Base-by-base conservation (phyloP, 2,113 vertebrate genomes). In the Datnioides undecimradiatus region DNA sequence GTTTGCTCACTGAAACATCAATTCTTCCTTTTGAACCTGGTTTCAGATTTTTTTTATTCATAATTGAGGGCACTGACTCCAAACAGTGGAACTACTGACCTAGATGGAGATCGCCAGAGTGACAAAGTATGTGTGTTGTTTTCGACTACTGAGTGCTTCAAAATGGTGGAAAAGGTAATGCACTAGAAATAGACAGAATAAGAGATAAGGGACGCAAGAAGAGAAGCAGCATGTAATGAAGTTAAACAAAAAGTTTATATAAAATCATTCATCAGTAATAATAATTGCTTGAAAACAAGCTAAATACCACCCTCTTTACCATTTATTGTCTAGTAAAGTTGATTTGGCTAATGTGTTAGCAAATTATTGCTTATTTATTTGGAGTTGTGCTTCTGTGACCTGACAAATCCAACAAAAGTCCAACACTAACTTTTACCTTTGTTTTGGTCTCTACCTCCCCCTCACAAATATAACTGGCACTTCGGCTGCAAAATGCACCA, bases 61-160 rank as follows among this genome's bases (percentile, higher is more conserved):
- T 77, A 65, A 67, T 21, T 69, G 19, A 75, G 49, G 58, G 52
- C 52, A 66, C 29, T 73, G 82, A 72, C 69, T 78, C 36, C 1
- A 17, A 76, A 51, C 63, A 52, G 51, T 27, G 17, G 49, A 83
- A 51, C 48, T 27, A 54, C 48, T 86, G 80, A 84, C 87, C 80
- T 79, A 54, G 48, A 89, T 77, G 41, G 64, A 76, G 33, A 40
- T 59, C 16, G 17, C 31, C 49, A 68, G 11, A 25, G 46, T 52
- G 54, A 73, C 38, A 43, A n/a, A n/a, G n/a, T 67, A 19, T 63
- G 21, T 25, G 17, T 31, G 43, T 82, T 75, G 33, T 59, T 66
- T 76, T 78, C 38, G 16, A 3, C 33, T 11, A 16, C n/a, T 2
- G 12, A 58, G 34, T 41, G 43, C 49, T 58, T 45, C 0, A 1